Conservation (phyloP, 2,113 vertebrate species). For the Oceanodroma tethys region DNA sequence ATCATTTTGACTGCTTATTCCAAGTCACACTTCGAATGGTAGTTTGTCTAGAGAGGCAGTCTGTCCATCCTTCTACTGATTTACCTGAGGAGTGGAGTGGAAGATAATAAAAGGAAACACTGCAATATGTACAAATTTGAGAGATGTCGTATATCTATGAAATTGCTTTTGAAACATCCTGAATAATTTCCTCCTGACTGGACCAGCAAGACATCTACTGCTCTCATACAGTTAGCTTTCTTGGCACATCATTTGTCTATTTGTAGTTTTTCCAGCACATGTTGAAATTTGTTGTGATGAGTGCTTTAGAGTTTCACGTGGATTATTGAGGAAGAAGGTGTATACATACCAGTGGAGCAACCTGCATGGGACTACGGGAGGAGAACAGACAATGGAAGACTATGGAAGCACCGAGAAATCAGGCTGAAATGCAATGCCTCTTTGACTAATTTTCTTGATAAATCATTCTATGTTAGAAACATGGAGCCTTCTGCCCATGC, state of each 20-base stretch:
- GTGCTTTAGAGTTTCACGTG: neutral
- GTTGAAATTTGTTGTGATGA: neutral
- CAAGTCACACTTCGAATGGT: neutral
- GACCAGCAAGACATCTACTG: neutral
- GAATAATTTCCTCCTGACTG: neutral
- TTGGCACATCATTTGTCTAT: rapidly evolving
- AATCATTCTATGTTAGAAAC: neutral
- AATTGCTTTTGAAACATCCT: neutral
- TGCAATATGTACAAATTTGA: neutral
- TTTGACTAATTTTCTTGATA: neutral
- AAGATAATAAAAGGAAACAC: neutral
- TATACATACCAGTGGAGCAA: rapidly evolving
- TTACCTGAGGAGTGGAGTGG: neutral
- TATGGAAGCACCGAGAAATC: rapidly evolving
- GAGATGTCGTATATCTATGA: rapidly evolving
- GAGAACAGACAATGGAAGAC: too few species aligned
- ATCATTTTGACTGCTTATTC: neutral
- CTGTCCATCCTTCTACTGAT: neutral
- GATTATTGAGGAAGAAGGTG: neutral
- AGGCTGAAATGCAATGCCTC: neutral
- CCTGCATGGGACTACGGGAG: neutral
- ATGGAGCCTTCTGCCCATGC: neutral
- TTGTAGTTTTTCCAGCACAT: neutral
- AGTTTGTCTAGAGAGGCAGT: neutral
- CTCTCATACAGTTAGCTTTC: neutral